Percentiles rank a stretch among this genome's conserved stretches.
phyloP scores from a whole-genome alignment of 2,113 vertebrate species.

The Rallus limicola region DNA sequence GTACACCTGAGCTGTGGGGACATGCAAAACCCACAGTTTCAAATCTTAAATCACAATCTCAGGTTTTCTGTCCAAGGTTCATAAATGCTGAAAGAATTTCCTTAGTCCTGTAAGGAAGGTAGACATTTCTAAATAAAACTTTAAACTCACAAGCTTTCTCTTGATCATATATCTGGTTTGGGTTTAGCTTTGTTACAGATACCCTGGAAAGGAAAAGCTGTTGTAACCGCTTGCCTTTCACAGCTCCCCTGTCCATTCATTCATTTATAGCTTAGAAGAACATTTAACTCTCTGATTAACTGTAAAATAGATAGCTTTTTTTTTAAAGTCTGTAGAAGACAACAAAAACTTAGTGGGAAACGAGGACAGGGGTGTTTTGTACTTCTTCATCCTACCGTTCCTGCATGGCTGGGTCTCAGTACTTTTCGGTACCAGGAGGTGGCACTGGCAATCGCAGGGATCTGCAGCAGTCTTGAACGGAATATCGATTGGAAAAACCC shows the following conservation, averaged over 20 bases:
- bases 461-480: not conserved
- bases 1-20: not conserved
- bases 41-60: not conserved
- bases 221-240: not conserved
- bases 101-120: not conserved
- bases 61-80: not conserved
- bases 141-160: not conserved
- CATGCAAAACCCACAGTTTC: not conserved
- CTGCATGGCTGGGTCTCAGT: not conserved
- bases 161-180: not conserved
- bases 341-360: not conserved
- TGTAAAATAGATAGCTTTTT: not conserved
- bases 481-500: not conserved
- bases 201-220: not conserved
- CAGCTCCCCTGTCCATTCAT: not conserved
- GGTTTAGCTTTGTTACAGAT: not conserved
- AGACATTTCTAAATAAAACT: not conserved
- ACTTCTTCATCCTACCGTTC: not conserved
- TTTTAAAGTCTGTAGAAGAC: not conserved
- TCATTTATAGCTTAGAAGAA: not conserved
- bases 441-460: not conserved
- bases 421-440: conserved; percentile 8
- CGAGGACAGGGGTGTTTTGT: not conserved
- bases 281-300: not conserved
- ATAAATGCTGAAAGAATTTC: not conserved